Evolutionary conservation across 2,113 vertebrate genomes (phyloP).

Genomic region (Trachemys scripta): DNA sequence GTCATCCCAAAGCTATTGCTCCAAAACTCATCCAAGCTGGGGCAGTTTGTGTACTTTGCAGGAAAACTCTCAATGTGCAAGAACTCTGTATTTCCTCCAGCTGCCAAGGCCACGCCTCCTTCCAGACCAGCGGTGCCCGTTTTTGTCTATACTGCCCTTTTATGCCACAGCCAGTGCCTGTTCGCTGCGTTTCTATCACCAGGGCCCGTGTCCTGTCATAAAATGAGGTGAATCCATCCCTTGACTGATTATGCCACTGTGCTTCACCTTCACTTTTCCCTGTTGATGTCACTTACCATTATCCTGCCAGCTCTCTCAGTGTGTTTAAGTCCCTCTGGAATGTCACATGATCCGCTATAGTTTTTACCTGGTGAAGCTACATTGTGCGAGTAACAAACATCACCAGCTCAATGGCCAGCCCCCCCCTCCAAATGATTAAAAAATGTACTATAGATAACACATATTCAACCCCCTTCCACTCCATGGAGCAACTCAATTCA

Average conservation of each 20-base stretch:
- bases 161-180: not conserved
- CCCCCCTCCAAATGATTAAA: too few species aligned
- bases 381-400: not conserved
- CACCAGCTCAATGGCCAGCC: too few species aligned
- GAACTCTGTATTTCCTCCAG: not conserved
- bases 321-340: not conserved
- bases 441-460: not conserved
- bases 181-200: not conserved
- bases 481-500: not conserved
- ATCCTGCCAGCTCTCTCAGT: not conserved
- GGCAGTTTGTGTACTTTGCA: not conserved
- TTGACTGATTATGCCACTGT: not conserved
- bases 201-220: not conserved
- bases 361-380: not conserved
- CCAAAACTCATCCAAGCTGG: not conserved
- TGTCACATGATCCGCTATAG: not conserved
- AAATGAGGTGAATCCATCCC: not conserved
- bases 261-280: not conserved
- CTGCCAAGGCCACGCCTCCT: not conserved
- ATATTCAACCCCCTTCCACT: not conserved
- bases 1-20: not conserved
- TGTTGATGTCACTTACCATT: not conserved
- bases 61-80: not conserved
- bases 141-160: not conserved
- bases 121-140: not conserved